Evolutionary conservation across 2,888 invertebrate species (phyloP), one percentile per base, ranked within the genome.

Genomic region (Serripes groenlandicus): DNA sequence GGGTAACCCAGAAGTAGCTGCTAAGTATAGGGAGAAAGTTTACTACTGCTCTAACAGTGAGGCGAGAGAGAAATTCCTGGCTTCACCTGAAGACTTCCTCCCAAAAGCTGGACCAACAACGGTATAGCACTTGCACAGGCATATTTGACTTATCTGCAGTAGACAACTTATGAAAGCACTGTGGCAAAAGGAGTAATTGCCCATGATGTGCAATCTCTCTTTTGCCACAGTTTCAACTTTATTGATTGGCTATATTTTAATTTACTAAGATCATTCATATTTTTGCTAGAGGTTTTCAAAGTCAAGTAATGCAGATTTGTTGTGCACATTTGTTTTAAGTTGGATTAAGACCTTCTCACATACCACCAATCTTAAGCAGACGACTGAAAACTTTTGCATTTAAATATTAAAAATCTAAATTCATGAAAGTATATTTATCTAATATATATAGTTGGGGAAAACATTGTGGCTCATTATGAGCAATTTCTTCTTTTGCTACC

Each of bases 1-100:
- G 1, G 94, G 94, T 28, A 94, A 94, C 82, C 93, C 94, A 30
- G 95, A 95, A 79, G 82, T 91, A 28, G 91, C 94, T 4, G 91
- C 93, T 42, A 93, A 92, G 74, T 95, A 92, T 85, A 81, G 94
- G 54, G 94, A 94, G 79, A 94, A 93, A 74, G 90, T 93, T 23
- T 95, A 94, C 85, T 94, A 94, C 81, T 91, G 94, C 72, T 92
- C 94, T 0, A 88, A 91, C 30, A 78, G 80, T 35, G 94, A 94
- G 37, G 91, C 91, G 0, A 82, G 93, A 56, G 94, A 94, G 15
- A 91, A 90, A 42, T 95, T 95, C 86, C 72, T 94, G 28, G 91
- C 90, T 23, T 87, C 90, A 42, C 94, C 95, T 5, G 75, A 86
- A 11, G 85, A 86, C 3, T 95, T 90, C 86, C 81, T 94, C 64